Conservation (phyloP, 2,888 invertebrate genomes). For the Chrysotoxum bicinctum region DNA sequence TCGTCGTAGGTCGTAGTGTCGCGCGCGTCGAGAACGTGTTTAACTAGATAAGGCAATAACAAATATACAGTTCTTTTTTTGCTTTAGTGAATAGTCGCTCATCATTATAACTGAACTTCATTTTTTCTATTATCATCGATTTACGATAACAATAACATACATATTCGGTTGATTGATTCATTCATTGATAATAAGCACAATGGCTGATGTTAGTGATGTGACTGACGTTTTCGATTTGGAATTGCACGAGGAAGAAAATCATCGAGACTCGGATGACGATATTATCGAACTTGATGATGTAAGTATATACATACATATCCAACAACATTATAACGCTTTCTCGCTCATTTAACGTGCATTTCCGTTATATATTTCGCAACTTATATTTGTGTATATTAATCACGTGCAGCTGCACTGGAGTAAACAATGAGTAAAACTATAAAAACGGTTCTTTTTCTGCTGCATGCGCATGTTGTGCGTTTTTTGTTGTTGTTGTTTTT, state of each 20-base stretch:
- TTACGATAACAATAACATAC: constrained; percentile 2
- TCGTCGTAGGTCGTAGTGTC: constrained; percentile 28
- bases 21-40: constrained; percentile 63
- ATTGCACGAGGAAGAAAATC: constrained; percentile 90
- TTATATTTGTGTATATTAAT: background rate
- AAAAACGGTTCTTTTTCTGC: constrained; percentile 22
- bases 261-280: constrained; percentile 89
- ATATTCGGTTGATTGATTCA: background rate
- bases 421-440: constrained; percentile 52
- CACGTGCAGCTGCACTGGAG: constrained; percentile 22
- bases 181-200: constrained; percentile 69
- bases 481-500: background rate
- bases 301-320: constrained; percentile 78
- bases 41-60: constrained; percentile 26
- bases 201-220: constrained; percentile 81
- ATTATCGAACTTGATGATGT: constrained; percentile 94
- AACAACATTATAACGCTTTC: constrained; percentile 4
- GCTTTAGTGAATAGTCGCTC: background rate
- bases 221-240: constrained; percentile 95
- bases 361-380: constrained; percentile 20
- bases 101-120: constrained; percentile 9
- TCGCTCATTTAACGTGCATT: constrained; percentile 43
- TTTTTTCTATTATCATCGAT: constrained; percentile 15
- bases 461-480: constrained; percentile 22
- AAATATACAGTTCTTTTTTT: constrained; percentile 29